Evolutionary conservation across 1,140 invertebrate genomes (phyloP), one percentile per base, ranked within the genome.

Genomic region (Pogonognathellus flavescens): DNA sequence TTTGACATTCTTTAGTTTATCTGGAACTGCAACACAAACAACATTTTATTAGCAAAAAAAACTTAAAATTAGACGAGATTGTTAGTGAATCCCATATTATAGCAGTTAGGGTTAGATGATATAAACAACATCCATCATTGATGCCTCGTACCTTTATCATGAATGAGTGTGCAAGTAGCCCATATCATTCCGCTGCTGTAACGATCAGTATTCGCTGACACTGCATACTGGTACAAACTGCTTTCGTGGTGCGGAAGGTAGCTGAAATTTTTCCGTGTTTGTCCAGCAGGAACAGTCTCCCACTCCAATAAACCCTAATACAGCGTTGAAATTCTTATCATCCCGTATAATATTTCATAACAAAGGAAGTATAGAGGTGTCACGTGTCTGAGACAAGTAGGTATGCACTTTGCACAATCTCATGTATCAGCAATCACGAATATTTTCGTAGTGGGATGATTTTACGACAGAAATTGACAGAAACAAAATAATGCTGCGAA

Each of bases 101-200:
- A n/a, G n/a, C 82, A 57, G 41, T 13, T 72, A 55, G 49, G 25
- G 81, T 80, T 57, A n/a, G 25, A 57, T 80, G n/a, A 62, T n/a
- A n/a, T n/a, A n/a, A n/a, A n/a, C n/a, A n/a, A n/a, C n/a, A n/a
- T n/a, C n/a, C n/a, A n/a, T n/a, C n/a, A n/a, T 41, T 41, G 31
- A 41, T 41, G 31, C 6, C 1, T 41, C 6, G 31, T 88, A 91
- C 91, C 89, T 89, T 93, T 93, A 87, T 94, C 93, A 88, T 93
- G 93, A n/a, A 94, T 93, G 57, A 95, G 93, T 5, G 94, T 94
- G 90, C 95, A 95, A 3, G 92, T 93, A 10, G 94, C 93, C 95
- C 95, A 95, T 10, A 94, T 91, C 93, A 96, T 95, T 0, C 95
- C 95, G 89, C 94, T 95, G 87, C 94, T 94, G 31, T 91, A 91